phyloP scores from a whole-genome alignment of 2,888 invertebrate genomes.

The Tyria jacobaeae region DNA sequence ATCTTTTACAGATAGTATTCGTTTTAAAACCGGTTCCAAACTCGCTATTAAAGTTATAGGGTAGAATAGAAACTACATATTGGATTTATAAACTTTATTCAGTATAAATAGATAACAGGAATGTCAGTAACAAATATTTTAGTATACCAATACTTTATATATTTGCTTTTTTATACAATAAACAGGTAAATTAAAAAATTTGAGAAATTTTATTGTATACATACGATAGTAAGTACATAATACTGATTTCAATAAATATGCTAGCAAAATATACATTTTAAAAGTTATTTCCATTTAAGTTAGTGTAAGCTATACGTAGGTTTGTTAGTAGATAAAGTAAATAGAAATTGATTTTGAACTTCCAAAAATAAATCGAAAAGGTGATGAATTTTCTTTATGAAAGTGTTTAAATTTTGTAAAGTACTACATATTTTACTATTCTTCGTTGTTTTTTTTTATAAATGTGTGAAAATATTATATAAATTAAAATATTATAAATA shows the following conservation, averaged over 20 bases:
- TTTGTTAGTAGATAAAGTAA: too few species aligned
- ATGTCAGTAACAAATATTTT: conserved; percentile 24
- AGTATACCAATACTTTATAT: not conserved
- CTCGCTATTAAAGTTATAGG: not conserved
- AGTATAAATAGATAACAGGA: conserved; percentile 43
- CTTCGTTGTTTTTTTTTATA: too few species aligned
- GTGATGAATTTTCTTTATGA: too few species aligned
- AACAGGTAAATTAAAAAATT: not conserved
- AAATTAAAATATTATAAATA: too few species aligned
- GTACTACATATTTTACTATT: too few species aligned
- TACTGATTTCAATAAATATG: not conserved
- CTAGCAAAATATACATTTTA: conserved; percentile 1
- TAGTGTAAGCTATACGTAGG: too few species aligned
- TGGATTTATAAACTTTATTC: conserved; percentile 35
- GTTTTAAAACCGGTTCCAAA: not conserved
- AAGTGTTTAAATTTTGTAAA: too few species aligned
- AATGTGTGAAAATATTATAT: too few species aligned
- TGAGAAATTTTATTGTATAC: not conserved
- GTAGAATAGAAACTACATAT: not conserved
- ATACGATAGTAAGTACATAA: not conserved
- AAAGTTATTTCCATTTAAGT: not conserved
- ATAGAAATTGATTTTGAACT: too few species aligned
- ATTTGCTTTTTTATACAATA: not conserved
- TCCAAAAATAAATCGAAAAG: too few species aligned
- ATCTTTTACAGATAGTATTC: too few species aligned